A percentile compares a stretch with the other conserved stretches of the same genome.
Conservation (phyloP, 2,113 vertebrate species). For the Oophaga pumilio region DNA sequence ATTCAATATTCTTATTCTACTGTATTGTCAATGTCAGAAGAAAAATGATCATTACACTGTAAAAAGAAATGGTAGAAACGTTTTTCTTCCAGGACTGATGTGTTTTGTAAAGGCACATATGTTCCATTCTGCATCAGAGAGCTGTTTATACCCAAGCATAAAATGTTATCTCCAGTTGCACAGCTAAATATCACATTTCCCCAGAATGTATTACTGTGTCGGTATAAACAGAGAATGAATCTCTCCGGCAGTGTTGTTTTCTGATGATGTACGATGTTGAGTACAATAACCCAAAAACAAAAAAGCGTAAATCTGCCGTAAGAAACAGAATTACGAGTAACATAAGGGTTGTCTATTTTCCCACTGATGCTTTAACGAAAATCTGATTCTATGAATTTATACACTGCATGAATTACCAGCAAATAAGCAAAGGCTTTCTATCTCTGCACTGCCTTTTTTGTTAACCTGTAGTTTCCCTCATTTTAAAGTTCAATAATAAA, state of each 20-base stretch:
- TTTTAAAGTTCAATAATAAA: no score
- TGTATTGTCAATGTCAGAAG: neutral
- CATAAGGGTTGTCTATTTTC: neutral
- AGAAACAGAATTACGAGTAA: neutral
- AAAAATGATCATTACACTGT: neutral
- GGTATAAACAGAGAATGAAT: neutral
- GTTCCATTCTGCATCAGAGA: slow-evolving; percentile 10
- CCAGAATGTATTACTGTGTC: neutral
- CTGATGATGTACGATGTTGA: neutral
- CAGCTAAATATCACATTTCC: slow-evolving; percentile 14
- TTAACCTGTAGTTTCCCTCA: no score
- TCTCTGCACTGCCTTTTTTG: neutral
- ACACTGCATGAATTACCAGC: neutral
- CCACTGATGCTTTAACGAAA: neutral
- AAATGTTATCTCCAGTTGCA: neutral
- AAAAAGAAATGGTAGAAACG: no score
- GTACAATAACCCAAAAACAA: neutral
- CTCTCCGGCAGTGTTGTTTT: neutral
- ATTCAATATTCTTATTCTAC: neutral
- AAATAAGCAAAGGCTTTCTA: neutral
- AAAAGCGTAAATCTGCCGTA: neutral
- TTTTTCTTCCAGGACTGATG: neutral
- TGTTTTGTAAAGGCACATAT: slow-evolving; percentile 7
- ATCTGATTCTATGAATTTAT: neutral
- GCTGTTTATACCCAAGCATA: slow-evolving; percentile 13